These are phyloP conservation scores for Cephus rjabovi DNA, from an alignment of 2,888 invertebrate genomes.

Conservation along the genomic window DNA sequence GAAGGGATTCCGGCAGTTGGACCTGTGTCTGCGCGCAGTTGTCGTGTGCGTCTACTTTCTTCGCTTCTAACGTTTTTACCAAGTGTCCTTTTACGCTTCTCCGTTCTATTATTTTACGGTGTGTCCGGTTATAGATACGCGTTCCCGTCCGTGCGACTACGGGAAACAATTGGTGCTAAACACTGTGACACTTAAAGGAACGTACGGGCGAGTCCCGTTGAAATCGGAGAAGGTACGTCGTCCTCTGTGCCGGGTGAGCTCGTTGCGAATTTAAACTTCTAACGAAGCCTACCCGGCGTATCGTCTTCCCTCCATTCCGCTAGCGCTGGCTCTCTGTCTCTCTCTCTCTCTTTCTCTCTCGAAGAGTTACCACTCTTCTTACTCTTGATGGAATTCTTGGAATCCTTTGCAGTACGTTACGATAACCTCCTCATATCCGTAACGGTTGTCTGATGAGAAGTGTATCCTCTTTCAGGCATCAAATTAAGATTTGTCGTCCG, in stretches of 20 bases:
- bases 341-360: too few species aligned
- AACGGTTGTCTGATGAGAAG: not conserved
- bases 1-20: constrained; percentile 53
- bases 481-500: not conserved
- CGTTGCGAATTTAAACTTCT: not conserved
- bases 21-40: constrained; percentile 28
- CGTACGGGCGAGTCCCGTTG: not conserved
- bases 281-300: not conserved
- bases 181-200: not conserved
- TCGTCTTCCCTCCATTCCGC: not conserved
- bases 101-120: not conserved
- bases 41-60: not conserved
- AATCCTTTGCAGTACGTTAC: not conserved
- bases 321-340: not conserved
- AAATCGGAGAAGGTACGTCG: not conserved
- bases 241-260: not conserved
- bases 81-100: not conserved
- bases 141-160: not conserved
- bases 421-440: not conserved
- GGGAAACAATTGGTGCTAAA: not conserved
- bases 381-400: not conserved
- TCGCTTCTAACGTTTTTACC: not conserved
- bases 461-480: not conserved
- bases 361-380: not conserved
- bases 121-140: not conserved